A percentile compares a stretch with the other conserved stretches of the same genome.
These are phyloP conservation scores for Gavialis gangeticus DNA, from an alignment of 2,113 vertebrate species.

Conservation along the genomic window DNA sequence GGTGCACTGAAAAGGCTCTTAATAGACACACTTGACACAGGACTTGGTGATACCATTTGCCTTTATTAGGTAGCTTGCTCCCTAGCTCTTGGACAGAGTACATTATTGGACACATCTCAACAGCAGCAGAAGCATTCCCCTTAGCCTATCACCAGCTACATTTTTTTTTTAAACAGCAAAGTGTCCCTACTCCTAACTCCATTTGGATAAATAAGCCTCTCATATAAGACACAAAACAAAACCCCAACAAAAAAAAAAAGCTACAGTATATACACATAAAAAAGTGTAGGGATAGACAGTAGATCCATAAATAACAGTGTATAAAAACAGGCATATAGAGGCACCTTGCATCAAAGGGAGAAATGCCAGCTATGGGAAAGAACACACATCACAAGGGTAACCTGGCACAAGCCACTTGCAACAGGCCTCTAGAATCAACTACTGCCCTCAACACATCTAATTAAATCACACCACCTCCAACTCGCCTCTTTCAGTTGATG, in stretches of 20 bases:
- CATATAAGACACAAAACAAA: conserved; percentile 35
- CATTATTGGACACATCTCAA: conserved; percentile 1
- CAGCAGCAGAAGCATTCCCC: conserved; percentile 20
- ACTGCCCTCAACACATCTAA: not conserved
- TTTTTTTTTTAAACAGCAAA: conserved; percentile 12
- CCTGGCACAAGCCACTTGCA: not conserved
- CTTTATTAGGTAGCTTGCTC: conserved; percentile 70
- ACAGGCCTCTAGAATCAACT: not conserved
- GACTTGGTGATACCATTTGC: conserved; percentile 25
- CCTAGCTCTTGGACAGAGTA: conserved; percentile 33
- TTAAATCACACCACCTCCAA: not conserved
- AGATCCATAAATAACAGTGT: conserved; percentile 18
- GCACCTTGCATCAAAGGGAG: not conserved
- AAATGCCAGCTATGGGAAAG: not conserved
- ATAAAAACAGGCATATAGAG: conserved; percentile 16
- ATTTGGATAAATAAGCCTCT: conserved; percentile 66
- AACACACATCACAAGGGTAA: not conserved
- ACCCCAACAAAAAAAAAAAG: not conserved
- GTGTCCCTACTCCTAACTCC: conserved; percentile 22
- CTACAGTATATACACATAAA: conserved; percentile 68
- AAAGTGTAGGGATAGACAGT: conserved; percentile 47
- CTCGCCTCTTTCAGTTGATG: not conserved
- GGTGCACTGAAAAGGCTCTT: not conserved
- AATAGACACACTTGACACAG: not conserved
- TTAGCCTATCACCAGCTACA: conserved; percentile 34